Conservation (phyloP, 1,140 invertebrate species). For the Homalodisca vitripennis region DNA sequence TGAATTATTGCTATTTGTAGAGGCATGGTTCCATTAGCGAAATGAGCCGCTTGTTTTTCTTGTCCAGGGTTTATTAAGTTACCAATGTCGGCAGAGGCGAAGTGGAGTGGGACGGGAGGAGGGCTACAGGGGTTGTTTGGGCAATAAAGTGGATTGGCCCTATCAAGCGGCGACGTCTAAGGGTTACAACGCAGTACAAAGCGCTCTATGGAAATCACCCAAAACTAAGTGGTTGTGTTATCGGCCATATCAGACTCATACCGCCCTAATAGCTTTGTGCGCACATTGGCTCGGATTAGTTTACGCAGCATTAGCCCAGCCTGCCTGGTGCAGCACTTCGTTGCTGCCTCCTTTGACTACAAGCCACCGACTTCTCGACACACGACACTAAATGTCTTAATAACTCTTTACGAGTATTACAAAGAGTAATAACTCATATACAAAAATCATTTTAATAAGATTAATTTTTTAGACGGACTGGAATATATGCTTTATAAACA, state of each 20-base stretch:
- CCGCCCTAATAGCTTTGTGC: neutral
- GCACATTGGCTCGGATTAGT: no score
- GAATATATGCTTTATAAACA: no score
- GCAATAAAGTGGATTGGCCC: constrained; percentile 31
- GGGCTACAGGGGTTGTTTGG: constrained; percentile 12
- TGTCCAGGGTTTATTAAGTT: constrained; percentile 31
- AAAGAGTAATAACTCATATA: no score
- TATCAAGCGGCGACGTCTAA: constrained; percentile 29
- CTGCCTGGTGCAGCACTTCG: no score
- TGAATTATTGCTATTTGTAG: constrained; percentile 25
- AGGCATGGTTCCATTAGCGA: constrained; percentile 24
- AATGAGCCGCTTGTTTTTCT: constrained; percentile 30
- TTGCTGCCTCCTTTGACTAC: no score
- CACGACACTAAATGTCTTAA: no score
- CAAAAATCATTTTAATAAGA: no score
- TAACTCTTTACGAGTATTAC: no score
- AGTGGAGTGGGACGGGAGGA: neutral
- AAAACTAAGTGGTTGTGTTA: constrained; percentile 20
- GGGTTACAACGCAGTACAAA: constrained; percentile 25
- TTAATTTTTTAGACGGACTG: no score
- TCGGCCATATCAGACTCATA: constrained; percentile 7
- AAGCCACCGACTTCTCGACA: no score
- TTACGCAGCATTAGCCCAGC: no score
- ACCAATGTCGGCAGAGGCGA: constrained; percentile 13
- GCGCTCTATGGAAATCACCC: constrained; percentile 29